Evolutionary conservation across 2,113 vertebrate genomes (phyloP).

Genomic region (Nannobrachium achirus): DNA sequence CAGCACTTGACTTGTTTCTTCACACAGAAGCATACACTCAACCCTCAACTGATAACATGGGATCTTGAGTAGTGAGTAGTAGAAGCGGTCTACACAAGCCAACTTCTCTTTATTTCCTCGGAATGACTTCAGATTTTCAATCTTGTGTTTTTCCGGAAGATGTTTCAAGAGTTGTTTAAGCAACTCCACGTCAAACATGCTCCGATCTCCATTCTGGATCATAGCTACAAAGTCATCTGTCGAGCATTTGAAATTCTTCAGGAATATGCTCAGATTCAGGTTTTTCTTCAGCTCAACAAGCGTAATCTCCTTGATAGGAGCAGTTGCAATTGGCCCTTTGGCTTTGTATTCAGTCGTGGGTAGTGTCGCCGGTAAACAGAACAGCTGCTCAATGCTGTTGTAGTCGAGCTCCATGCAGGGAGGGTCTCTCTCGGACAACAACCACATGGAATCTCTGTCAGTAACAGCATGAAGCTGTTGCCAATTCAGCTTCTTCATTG

Average conservation of each 20-base stretch:
- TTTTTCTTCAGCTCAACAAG: conserved; percentile 97
- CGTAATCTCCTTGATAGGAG: conserved; percentile 90
- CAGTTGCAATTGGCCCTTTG: conserved; percentile 59
- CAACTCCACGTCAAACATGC: conserved; percentile 90
- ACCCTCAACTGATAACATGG: conserved; percentile 91
- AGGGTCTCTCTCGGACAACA: conserved; percentile 74
- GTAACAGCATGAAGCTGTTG: conserved; percentile 88
- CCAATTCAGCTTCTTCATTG: conserved; percentile 99
- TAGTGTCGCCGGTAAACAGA: conserved; percentile 90
- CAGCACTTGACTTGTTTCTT: conserved; percentile 83
- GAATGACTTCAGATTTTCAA: conserved; percentile 91
- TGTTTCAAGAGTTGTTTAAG: conserved; percentile 95
- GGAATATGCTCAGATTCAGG: conserved; percentile 96
- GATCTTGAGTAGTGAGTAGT: conserved; percentile 85
- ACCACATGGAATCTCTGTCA: conserved; percentile 95
- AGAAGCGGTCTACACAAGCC: conserved; percentile 90
- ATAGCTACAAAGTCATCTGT: conserved; percentile 88
- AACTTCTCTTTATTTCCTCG: conserved; percentile 88
- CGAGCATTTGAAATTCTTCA: conserved; percentile 95
- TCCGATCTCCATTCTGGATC: conserved; percentile 87
- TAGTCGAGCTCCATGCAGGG: conserved; percentile 85
- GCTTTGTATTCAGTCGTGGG: conserved; percentile 87
- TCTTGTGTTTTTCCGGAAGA: conserved; percentile 96
- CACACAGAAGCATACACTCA: conserved; percentile 93
- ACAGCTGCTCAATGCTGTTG: conserved; percentile 92